Evolutionary conservation across 2,797 vertebrate species (phyloP).

Genomic region (Australoheros facetus): DNA sequence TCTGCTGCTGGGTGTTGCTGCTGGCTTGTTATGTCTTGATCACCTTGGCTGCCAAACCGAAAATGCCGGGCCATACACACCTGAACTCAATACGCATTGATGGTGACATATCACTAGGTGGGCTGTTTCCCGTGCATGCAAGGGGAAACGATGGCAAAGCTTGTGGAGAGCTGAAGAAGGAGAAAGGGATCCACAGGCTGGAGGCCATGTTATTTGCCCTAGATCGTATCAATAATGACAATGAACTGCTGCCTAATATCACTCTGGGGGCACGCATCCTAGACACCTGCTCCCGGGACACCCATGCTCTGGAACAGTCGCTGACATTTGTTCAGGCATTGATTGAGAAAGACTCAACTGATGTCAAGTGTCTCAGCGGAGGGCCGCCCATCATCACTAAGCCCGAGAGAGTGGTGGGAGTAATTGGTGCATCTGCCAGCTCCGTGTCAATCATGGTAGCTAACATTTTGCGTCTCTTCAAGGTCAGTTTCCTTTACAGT

Average conservation of each 20-base stretch:
- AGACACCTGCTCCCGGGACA: conserved; percentile 96
- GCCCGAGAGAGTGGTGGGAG: conserved; percentile 92
- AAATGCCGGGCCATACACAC: conserved; percentile 89
- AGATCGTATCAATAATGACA: conserved; percentile 96
- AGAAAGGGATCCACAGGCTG: conserved; percentile 94
- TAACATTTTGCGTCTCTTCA: conserved; percentile 96
- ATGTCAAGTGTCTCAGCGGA: conserved; percentile 92
- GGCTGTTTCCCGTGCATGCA: conserved; percentile 93
- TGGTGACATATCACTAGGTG: conserved; percentile 93
- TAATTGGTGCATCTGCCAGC: conserved; percentile 95
- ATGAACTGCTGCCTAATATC: conserved; percentile 94
- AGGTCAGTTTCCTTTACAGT: conserved; percentile 79
- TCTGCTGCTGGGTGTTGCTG: conserved; percentile 54
- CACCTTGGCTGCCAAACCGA: conserved; percentile 85
- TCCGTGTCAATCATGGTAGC: conserved; percentile 99
- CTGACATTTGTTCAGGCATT: conserved; percentile 96
- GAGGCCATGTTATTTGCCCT: conserved; percentile 97
- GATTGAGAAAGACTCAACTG: conserved; percentile 95
- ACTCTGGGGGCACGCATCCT: conserved; percentile 94
- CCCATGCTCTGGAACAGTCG: conserved; percentile 95
- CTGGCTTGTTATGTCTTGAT: conserved; percentile 62
- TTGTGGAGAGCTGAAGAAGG: conserved; percentile 96
- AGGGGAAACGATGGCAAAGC: conserved; percentile 90
- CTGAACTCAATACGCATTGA: conserved; percentile 97
- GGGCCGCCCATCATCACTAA: conserved; percentile 96